These are phyloP conservation scores for Rhombomys opimus DNA, from an alignment of 2,113 vertebrate species.

Conservation along the genomic window DNA sequence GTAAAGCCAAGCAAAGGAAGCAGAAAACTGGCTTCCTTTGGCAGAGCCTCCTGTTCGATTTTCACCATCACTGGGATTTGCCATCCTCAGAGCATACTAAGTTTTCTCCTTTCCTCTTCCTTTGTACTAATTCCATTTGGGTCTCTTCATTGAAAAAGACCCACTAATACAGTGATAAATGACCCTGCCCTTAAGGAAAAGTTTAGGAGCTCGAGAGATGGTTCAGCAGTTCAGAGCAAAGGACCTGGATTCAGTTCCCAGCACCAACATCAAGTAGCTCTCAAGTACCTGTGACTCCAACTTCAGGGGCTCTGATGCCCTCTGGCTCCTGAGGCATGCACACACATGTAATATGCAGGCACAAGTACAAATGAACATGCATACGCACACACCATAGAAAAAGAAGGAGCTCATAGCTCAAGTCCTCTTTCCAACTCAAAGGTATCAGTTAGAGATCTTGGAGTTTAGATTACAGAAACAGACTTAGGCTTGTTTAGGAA, in stretches of 20 bases:
- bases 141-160: not conserved
- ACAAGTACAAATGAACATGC: not conserved
- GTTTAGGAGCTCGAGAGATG: not conserved
- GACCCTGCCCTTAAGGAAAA: not conserved
- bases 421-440: not conserved
- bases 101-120: not conserved
- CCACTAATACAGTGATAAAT: slow-evolving; percentile 19
- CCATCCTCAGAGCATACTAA: not conserved
- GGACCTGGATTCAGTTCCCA: not conserved
- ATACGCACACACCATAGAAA: not conserved
- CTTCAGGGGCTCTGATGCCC: not conserved
- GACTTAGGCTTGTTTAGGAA: slow-evolving; percentile 17
- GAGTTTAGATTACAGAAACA: not conserved
- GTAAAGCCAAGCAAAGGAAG: not conserved
- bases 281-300: not conserved
- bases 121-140: not conserved
- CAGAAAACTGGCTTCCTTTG: not conserved
- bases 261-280: not conserved
- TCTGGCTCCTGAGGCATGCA: not conserved
- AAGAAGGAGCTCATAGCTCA: not conserved
- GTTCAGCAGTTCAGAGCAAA: not conserved
- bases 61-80: not conserved
- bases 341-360: not conserved
- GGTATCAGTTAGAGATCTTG: slow-evolving; percentile 28
- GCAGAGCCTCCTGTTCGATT: not conserved